Evolutionary conservation across 2,888 invertebrate species (phyloP).

Genomic region (Penaeus monodon): DNA sequence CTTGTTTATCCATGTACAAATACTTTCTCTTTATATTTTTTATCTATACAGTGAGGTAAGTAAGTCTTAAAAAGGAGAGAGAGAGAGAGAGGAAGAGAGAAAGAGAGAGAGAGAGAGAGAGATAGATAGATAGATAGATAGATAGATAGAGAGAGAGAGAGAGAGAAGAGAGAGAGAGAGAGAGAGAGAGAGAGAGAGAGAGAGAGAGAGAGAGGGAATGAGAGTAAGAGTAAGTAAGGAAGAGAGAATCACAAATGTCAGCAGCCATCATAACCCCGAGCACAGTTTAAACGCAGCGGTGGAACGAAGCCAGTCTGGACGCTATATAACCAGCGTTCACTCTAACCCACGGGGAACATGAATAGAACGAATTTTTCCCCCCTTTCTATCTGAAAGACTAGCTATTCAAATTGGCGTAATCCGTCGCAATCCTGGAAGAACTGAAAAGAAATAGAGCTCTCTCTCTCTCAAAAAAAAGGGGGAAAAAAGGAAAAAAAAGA

Average conservation of each 20-base stretch:
- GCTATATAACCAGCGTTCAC: conserved; percentile 32
- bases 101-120: background rate
- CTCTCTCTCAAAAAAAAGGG: background rate
- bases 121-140: background rate
- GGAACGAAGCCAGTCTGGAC: too few species aligned
- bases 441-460: conserved; percentile 46
- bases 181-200: too few species aligned
- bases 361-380: conserved; percentile 50
- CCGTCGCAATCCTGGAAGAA: conserved; percentile 48
- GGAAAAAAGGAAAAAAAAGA: background rate
- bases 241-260: too few species aligned
- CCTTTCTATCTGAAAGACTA: conserved; percentile 38
- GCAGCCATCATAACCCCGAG: too few species aligned
- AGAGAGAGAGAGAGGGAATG: too few species aligned
- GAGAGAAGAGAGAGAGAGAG: too few species aligned
- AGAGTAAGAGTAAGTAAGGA: too few species aligned
- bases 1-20: too few species aligned
- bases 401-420: conserved; percentile 56
- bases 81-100: background rate
- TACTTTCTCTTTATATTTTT: too few species aligned
- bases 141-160: background rate
- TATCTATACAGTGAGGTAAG: too few species aligned
- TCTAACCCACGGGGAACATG: conserved; percentile 23
- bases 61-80: background rate
- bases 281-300: too few species aligned